Evolutionary conservation across 2,113 vertebrate species (phyloP), one percentile per base, ranked within the genome.

Genomic region (Sarotherodon lohbergeri): DNA sequence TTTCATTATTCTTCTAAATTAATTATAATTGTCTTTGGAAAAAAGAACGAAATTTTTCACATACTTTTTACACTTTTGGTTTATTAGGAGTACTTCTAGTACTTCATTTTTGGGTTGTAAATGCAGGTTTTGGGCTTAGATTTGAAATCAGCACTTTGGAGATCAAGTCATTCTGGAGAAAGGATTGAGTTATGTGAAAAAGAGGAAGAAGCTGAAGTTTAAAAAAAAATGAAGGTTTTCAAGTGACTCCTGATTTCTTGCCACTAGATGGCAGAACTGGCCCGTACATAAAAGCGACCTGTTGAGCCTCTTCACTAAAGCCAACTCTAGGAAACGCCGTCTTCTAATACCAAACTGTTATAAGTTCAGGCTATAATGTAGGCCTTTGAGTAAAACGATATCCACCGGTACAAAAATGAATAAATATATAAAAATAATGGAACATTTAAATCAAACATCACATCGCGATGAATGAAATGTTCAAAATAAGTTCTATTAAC

Each of bases 181-280:
- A 7, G 6, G 5, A 13, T 24, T 56, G 10, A 56, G 5, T 6
- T 24, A 6, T 11, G n/a, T 24, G 5, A 22, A 22, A 19, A 22
- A 55, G 19, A 22, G n/a, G 10, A n/a, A 55, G 50, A 52, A 55
- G n/a, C 9, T 55, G n/a, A 61, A 7, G 16, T 80, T 59, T 4
- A 63, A 27, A 19, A 82, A 46, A 14, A 43, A 48, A 29, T 9
- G 32, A 41, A 57, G 14, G 24, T 57, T 66, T 41, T 29, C 2
- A 32, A 12, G 22, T n/a, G 16, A 19, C 3, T 56, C 7, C 5
- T 39, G 6, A 55, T 24, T 55, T n/a, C 0, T 5, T 6, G 55
- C 82, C 95, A 73, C 83, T 91, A 97, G 97, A 92, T 97, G 97
- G 91, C 86, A 94, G 85, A 34, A 4, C 17, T 56, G 57, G 6